Evolutionary conservation across 2,888 invertebrate species (phyloP).

Genomic region (Eupithecia subumbrata): DNA sequence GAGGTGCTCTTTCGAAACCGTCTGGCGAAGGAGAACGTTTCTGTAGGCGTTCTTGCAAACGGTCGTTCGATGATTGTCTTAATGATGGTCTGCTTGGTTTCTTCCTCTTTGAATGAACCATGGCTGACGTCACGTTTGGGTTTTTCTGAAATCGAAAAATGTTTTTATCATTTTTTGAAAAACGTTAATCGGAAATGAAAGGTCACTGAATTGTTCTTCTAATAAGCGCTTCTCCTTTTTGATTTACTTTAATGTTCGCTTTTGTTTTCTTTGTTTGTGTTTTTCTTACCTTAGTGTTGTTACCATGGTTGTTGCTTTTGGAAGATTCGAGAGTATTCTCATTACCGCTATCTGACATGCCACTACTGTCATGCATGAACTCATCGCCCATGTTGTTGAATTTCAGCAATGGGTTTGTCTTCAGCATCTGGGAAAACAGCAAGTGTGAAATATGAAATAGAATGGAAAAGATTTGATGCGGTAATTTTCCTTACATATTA

Average conservation of each 20-base stretch:
- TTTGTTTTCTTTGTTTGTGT: background rate
- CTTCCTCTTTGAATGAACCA: conserved; percentile 74
- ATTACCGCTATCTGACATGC: conserved; percentile 75
- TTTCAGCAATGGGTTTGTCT: conserved; percentile 74
- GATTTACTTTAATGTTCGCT: background rate
- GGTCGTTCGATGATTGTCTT: conserved; percentile 62
- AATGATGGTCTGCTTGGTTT: conserved; percentile 67
- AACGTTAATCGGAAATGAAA: background rate
- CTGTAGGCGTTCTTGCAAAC: conserved; percentile 65
- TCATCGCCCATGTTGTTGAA: conserved; percentile 66
- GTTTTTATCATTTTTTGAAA: background rate
- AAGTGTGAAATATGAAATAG: background rate
- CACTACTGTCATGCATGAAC: conserved; percentile 66
- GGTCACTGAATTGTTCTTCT: background rate
- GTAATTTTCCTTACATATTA: background rate
- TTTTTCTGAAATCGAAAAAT: conserved; percentile 66
- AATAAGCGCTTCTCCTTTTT: background rate
- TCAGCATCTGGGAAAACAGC: conserved; percentile 61
- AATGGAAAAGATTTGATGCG: background rate
- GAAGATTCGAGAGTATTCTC: conserved; percentile 72
- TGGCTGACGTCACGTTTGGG: conserved; percentile 71
- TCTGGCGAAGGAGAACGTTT: conserved; percentile 75
- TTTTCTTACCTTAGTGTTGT: conserved; percentile 28
- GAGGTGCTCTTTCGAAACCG: conserved; percentile 75
- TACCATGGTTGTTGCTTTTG: conserved; percentile 54